Conservation (phyloP, 2,797 vertebrate species). For the Molothrus aeneus region DNA sequence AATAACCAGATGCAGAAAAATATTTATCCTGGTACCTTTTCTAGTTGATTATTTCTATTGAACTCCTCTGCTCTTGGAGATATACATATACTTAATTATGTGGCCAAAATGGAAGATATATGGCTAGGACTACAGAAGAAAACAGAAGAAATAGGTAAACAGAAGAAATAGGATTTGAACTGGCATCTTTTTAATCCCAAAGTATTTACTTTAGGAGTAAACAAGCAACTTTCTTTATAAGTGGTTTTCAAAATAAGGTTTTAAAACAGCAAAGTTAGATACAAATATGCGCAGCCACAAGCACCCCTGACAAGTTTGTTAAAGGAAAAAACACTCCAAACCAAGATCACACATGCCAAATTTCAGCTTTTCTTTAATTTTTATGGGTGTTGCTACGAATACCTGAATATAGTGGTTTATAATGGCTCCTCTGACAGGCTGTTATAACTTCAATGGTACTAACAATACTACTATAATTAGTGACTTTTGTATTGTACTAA, state of each 20-base stretch:
- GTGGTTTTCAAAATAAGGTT: background rate
- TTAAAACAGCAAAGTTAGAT: background rate
- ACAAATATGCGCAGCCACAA: background rate
- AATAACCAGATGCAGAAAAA: background rate
- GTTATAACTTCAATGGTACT: constrained; percentile 55
- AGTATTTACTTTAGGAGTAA: background rate
- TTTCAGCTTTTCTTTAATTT: constrained; percentile 54
- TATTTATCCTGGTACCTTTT: background rate
- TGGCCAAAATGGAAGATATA: background rate
- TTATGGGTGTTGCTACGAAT: constrained; percentile 43
- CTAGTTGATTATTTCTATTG: background rate
- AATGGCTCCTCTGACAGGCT: constrained; percentile 59
- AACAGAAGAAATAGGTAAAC: background rate
- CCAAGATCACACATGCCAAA: background rate
- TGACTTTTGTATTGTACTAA: constrained; percentile 74
- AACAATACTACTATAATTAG: constrained; percentile 73
- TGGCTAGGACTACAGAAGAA: background rate
- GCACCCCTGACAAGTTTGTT: background rate
- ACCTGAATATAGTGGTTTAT: constrained; percentile 56
- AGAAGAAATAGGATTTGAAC: background rate
- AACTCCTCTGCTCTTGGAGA: background rate
- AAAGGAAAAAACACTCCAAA: background rate
- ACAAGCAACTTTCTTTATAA: background rate
- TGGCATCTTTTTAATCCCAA: background rate
- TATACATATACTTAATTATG: background rate